A percentile compares a stretch with the other conserved stretches of the same genome.
phyloP scores from a whole-genome alignment of 1,140 invertebrate species.

The Bombus pascuorum region DNA sequence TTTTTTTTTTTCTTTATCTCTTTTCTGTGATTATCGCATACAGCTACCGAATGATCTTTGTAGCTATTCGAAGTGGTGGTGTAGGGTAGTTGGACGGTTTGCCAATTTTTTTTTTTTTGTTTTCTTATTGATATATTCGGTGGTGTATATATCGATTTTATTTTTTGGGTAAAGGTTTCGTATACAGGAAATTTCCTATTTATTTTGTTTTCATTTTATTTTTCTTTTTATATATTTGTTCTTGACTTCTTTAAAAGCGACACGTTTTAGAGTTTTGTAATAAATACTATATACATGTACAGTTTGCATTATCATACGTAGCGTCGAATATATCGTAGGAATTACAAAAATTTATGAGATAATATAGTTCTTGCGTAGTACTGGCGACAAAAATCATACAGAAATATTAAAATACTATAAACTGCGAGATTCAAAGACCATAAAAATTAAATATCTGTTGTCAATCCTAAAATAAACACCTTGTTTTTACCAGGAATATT shows the following conservation, averaged over 20 bases:
- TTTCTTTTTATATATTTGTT: background rate
- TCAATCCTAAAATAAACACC: background rate
- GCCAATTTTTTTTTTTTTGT: background rate
- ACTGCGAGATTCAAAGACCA: background rate
- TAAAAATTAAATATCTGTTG: background rate
- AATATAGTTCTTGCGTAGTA: background rate
- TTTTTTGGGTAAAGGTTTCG: background rate
- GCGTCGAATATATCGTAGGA: too few species aligned
- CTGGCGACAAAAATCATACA: too few species aligned
- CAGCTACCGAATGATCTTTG: too few species aligned
- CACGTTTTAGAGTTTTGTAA: background rate
- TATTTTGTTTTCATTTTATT: background rate
- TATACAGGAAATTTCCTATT: background rate
- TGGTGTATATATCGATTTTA: background rate
- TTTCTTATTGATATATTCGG: background rate
- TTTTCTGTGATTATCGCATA: background rate
- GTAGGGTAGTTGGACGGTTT: background rate
- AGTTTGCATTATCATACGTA: too few species aligned
- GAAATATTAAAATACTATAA: background rate
- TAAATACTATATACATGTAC: too few species aligned
- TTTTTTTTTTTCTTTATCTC: too few species aligned
- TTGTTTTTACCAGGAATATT: background rate
- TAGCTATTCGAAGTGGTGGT: too few species aligned
- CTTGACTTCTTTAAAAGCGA: rapidly evolving
- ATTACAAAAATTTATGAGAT: background rate